These are phyloP conservation scores for Trialeurodes vaporariorum DNA, from an alignment of 1,140 invertebrate species.

Conservation along the genomic window DNA sequence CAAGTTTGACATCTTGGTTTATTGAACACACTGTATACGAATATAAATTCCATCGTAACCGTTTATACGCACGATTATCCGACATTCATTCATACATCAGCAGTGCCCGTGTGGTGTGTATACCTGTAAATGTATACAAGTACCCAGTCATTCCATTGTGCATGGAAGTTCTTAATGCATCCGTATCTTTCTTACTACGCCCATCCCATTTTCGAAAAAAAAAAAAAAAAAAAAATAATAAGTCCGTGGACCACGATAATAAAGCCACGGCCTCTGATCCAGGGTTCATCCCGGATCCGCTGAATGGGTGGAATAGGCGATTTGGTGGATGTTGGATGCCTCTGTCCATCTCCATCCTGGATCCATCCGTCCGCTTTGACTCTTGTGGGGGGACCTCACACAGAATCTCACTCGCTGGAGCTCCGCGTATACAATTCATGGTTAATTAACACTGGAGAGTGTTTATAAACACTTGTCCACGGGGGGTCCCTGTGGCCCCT, in stretches of 20 bases:
- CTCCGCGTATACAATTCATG: neutral
- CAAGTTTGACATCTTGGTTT: too few relatives aligned
- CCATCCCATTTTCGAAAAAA: neutral
- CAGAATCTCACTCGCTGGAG: neutral
- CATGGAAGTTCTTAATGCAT: neutral
- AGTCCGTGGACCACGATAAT: too few relatives aligned
- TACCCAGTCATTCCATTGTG: neutral
- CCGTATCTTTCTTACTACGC: neutral
- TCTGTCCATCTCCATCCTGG: too few relatives aligned
- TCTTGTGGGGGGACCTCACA: neutral
- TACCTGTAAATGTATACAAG: neutral
- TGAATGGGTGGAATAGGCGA: too few relatives aligned
- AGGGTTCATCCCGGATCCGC: too few relatives aligned
- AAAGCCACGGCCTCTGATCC: too few relatives aligned
- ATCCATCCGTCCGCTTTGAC: too few relatives aligned
- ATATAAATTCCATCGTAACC: neutral
- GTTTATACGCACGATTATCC: neutral
- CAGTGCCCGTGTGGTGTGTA: too few relatives aligned
- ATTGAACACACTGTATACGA: too few relatives aligned
- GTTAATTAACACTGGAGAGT: neutral
- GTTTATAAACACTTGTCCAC: neutral
- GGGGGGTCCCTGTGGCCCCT: neutral
- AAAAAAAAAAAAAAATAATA: too few relatives aligned
- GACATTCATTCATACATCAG: neutral
- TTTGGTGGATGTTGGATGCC: too few relatives aligned